Evolutionary conservation across 37 sponge, comb jelly and placozoan species (phyloP), one percentile per base, ranked within the genome.

Genomic region (Cliona cf. orientalis): DNA sequence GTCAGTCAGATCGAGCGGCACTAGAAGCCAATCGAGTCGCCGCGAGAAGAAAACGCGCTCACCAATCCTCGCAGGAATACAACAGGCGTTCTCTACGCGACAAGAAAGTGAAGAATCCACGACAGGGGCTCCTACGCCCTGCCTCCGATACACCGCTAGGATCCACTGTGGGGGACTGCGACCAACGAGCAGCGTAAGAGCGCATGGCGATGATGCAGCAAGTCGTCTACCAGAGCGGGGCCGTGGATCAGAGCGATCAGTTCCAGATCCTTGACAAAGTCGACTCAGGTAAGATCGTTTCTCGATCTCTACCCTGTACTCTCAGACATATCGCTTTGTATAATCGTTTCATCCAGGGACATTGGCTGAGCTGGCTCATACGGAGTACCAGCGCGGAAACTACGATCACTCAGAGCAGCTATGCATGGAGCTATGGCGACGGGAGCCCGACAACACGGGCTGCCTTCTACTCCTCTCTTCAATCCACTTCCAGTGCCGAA

Each of bases 371-470:
- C 62, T 99, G 68, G 97, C 99, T 42, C 99, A 99, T 72, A 74
- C 86, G 14, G 97, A 99, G 31, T 99, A 99, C 79, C 95, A 94
- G 46, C 66, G 83, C 42, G 99, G 91, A 0, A 89, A 87, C 71
- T 99, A 99, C 63, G 99, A 99, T 36, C 46, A 80, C 41, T 91
- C 99, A 21, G 97, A 99, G 72, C 87, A 87, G 69, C 79, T 94
- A 17, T 89, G 95, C 84, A 96, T 94, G 93, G 99, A 99, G 79
- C 84, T 96, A 40, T 99, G 99, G 99, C 89, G 85, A 9, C 55
- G 95, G 17, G 99, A 99, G 58, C 99, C 95, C 1, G 95, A 94
- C n/a, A 99, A 99, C 72, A 96, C 95, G 25, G 99, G 97, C 41
- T 93, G 94, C 69, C 89, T 99, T 3, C 85, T 99, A 4, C 95